Base-by-base conservation (phyloP, 2,888 invertebrate genomes). In the Cosmia pyralina region DNA sequence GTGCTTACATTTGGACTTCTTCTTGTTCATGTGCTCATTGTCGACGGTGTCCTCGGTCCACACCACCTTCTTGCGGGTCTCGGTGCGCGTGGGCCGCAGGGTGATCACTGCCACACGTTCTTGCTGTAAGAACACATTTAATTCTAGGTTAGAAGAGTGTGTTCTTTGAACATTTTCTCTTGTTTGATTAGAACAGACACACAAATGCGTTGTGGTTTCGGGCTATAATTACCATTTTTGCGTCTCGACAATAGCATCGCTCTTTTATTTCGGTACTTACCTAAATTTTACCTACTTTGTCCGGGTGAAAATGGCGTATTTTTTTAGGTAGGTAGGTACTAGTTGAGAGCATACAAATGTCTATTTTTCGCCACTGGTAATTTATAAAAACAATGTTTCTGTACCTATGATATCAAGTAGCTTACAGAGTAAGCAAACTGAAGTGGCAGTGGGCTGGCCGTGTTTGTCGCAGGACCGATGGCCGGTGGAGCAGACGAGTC, bases 41-140 rank as follows among this genome's bases (percentile, higher is more conserved):
- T 99, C 99, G 19, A 99, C 98, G 1, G 99, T 99, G 86, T 98
- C 98, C 76, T 97, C 97, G 15, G 98, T 97, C 98, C 99, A 99
- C 79, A 97, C 97, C 0, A 99, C 99, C 93, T 98, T 98, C 93
- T 98, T 98, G 72, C 97, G 90, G 19, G 87, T 50, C 67, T 90
- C 86, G 2, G 89, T 75, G 38, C 90, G 89, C 73, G 92, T 88
- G 63, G 91, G 90, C 15, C 94, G 91, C 65, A 96, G 88, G n/a
- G 96, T 96, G 64, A 96, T 93, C 79, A 96, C 95, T 0, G 95
- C 92, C 57, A 93, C 90, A 3, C 91, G 93, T 76, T 93, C 94
- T 93, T 94, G 83, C 5, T 64, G 76, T 13, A 70, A 72, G 22
- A 44, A 38, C 38, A 38, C 38, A 38, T 38, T 38, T 38, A 38